Evolutionary conservation across 1,140 invertebrate genomes (phyloP).

Genomic region (Caerostris darwini): DNA sequence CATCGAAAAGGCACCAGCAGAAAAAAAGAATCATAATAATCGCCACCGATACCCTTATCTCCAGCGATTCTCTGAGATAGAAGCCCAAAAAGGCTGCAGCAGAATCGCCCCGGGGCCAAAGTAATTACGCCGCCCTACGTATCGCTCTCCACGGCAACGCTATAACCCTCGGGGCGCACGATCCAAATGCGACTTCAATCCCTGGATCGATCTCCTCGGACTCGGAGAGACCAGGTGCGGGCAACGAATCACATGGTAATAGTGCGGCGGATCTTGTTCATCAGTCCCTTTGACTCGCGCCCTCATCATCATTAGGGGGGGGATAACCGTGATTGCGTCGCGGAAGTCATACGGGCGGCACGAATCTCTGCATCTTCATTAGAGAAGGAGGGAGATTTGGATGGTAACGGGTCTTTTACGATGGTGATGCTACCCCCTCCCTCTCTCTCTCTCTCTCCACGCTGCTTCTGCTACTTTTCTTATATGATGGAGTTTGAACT

Average conservation of each 20-base stretch:
- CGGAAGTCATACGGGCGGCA: conserved; percentile 25
- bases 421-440: neutral
- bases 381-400: neutral
- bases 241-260: conserved; percentile 11
- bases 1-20: neutral
- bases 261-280: conserved; percentile 32
- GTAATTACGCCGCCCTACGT: conserved; percentile 47
- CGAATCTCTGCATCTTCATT: conserved; percentile 50
- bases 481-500: no score
- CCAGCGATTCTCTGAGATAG: conserved; percentile 39
- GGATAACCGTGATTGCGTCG: conserved; percentile 36
- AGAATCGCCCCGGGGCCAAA: conserved; percentile 43
- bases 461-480: neutral
- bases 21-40: conserved; percentile 5
- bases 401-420: conserved; percentile 30
- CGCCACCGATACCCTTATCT: conserved; percentile 13
- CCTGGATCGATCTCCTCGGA: conserved; percentile 33
- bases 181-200: conserved; percentile 56
- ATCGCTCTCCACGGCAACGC: conserved; percentile 29
- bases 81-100: conserved; percentile 32
- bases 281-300: neutral
- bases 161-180: conserved; percentile 16
- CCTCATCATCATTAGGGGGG: conserved; percentile 32
- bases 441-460: neutral
- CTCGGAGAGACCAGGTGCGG: conserved; percentile 17